These are phyloP conservation scores for Musca domestica DNA, from an alignment of 1,140 invertebrate genomes.

Conservation along the genomic window DNA sequence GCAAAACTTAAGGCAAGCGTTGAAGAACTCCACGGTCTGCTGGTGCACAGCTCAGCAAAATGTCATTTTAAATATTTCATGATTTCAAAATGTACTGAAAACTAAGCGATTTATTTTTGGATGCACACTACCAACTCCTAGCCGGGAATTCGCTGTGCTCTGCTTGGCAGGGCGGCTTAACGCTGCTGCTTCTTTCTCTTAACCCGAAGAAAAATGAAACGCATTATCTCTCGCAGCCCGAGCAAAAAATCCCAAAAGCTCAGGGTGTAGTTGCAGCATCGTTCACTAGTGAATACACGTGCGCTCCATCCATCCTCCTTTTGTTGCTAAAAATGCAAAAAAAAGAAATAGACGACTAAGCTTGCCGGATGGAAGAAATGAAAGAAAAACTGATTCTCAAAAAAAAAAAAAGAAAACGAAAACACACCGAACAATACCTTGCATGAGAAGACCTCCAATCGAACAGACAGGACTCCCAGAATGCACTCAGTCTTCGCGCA, in stretches of 20 bases:
- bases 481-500: neutral
- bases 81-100: neutral
- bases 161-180: neutral
- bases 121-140: no score
- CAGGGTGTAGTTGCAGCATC: no score
- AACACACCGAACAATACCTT: no score
- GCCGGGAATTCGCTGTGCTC: neutral
- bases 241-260: neutral
- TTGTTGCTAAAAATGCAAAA: no score
- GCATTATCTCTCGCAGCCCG: neutral
- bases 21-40: neutral
- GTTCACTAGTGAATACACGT: no score
- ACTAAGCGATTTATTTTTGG: neutral
- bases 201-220: neutral
- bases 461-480: no score
- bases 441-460: no score
- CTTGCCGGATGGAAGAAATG: no score
- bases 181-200: neutral
- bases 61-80: constrained; percentile 16
- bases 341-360: no score
- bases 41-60: neutral
- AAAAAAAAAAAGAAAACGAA: neutral
- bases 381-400: neutral
- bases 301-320: no score
- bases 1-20: no score